Base-by-base conservation (phyloP, 2,797 vertebrate genomes). In the Synaphobranchus kaupii region DNA sequence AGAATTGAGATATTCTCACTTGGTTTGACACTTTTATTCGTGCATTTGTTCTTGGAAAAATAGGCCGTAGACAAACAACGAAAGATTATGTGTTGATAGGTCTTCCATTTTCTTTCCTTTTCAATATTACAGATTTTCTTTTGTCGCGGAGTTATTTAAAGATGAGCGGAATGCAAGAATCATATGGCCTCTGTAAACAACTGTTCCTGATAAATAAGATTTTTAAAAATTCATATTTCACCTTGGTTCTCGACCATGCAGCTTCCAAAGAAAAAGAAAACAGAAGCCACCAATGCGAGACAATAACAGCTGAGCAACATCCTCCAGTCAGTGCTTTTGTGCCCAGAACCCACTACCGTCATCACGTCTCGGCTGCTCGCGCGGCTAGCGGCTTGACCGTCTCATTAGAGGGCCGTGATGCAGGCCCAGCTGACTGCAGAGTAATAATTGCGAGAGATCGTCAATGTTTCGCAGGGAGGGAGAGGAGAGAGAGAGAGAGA, bases 381-480 rank as follows among this genome's bases (percentile, higher is more conserved):
- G 7, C 31, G 52, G 22, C 52, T 44, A 48, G 73, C 44, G 50
- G 84, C 17, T 25, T 20, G 52, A 48, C 90, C 92, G 91, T 85
- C 92, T 94, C 95, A 94, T 92, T 92, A 93, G 93, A 91, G 90
- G 86, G 90, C 94, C 93, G 94, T 95, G 95, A 97, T 95, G n/a
- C 95, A 95, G 93, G 89, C 92, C 88, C 87, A 90, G 94, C 91
- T 85, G 89, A 92, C 93, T 91, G 85, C 93, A 89, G 94, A 92
- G 93, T 94, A 94, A 92, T 92, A 94, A 94, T 96, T 95, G 94
- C 94, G 93, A 95, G 93, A 94, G 91, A 94, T 94, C 92, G 93
- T 95, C 94, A 94, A 95, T 94, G 94, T 96, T 94, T 94, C 93
- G 94, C 95, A 93, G 94, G 92, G 87, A 91, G 92, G 91, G 93